Evolutionary conservation across 1,140 invertebrate species (phyloP), one percentile per base, ranked within the genome.

Genomic region (Maniola jurtina): DNA sequence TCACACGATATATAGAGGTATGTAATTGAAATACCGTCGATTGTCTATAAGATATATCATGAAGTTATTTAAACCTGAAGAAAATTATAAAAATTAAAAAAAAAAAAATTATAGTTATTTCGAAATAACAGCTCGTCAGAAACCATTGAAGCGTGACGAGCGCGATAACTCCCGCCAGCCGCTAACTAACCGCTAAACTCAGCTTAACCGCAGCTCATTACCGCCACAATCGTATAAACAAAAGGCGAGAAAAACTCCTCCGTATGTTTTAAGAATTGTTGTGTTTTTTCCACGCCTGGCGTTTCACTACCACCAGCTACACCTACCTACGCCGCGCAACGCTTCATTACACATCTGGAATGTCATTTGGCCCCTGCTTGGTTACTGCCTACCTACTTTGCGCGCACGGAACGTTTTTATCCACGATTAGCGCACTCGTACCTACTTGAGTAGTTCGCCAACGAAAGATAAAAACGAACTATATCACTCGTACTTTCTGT

Each of bases 331-430:
- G 14, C 0, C 14, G 45, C 59, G 34, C 47, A 54, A 75, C 80
- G 83, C 80, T 79, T 79, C 76, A 87, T 79, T 83, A 83, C 73
- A 59, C 66, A n/a, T 50, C 40, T 14, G 83, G 84, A 85, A 87
- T 87, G 79, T 77, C 74, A 83, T 80, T 83, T 80, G 61, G 78
- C 79, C 70, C 71, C 71, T 71, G 62, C 48, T 57, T 64, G 60
- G 38, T 38, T 1, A 38, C 2, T 38, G 11, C 1, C 5, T n/a
- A 11, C 42, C 9, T n/a, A 45, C 42, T n/a, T n/a, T 5, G 8
- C 48, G 48, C 48, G 59, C 77, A 79, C 76, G 77, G 68, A 45
- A 81, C 16, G 62, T 85, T 82, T 85, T 85, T 85, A 77, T 56
- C 64, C 42, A 45, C 42, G 42, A 45, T 45, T 45, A 45, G 42